phyloP scores from a whole-genome alignment of 2,888 invertebrate species.

The Apoda limacodes region DNA sequence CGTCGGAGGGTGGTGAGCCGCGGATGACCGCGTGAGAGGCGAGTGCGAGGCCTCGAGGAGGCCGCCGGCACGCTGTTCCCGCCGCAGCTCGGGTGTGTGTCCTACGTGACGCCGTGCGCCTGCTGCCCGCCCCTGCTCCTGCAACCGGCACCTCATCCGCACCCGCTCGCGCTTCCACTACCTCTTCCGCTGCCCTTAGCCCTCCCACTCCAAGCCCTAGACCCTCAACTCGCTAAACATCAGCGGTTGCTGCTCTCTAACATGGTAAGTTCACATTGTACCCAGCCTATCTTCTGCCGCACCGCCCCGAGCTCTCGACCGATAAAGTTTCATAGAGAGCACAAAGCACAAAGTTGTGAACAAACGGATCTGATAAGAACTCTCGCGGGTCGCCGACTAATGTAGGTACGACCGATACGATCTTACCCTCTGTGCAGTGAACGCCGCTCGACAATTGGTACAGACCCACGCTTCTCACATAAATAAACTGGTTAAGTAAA shows the following conservation, averaged over 20 bases:
- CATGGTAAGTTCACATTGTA: slow-evolving; percentile 50
- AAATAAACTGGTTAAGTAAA: too few relatives aligned
- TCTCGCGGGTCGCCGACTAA: slow-evolving; percentile 37
- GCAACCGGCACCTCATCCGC: slow-evolving; percentile 57
- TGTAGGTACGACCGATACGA: slow-evolving; percentile 36
- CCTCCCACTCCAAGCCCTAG: slow-evolving; percentile 60
- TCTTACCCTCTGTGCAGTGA: slow-evolving; percentile 26
- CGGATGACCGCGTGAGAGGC: slow-evolving; percentile 64
- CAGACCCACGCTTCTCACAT: too few relatives aligned
- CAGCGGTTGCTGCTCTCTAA: slow-evolving; percentile 67
- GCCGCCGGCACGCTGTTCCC: slow-evolving; percentile 70
- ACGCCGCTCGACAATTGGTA: slow-evolving; percentile 26
- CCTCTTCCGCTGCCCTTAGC: slow-evolving; percentile 61
- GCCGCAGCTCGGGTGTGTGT: slow-evolving; percentile 68
- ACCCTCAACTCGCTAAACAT: slow-evolving; percentile 63
- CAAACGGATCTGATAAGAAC: slow-evolving; percentile 50
- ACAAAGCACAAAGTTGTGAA: slow-evolving; percentile 36
- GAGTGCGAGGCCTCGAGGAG: slow-evolving; percentile 63
- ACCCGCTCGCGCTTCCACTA: slow-evolving; percentile 51
- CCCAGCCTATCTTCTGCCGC: too few relatives aligned
- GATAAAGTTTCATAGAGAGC: slow-evolving; percentile 37
- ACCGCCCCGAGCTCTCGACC: slow-evolving; percentile 23
- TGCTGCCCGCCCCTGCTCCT: slow-evolving; percentile 62
- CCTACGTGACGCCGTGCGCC: slow-evolving; percentile 66
- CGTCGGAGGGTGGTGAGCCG: slow-evolving; percentile 55